Evolutionary conservation across 2,113 vertebrate genomes (phyloP).

Genomic region (Ictalurus punctatus): DNA sequence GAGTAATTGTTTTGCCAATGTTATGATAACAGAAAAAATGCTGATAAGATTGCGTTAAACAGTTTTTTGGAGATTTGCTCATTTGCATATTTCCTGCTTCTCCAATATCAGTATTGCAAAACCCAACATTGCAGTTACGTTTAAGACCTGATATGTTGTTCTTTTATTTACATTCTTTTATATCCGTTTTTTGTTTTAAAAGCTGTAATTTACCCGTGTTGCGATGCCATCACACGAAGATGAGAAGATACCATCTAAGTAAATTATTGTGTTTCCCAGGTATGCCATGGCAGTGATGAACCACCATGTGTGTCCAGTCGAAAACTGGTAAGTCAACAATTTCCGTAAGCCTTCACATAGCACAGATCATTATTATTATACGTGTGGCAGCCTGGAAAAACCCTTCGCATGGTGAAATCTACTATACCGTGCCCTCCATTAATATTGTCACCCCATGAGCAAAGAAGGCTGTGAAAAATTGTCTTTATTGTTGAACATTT

Average conservation of each 20-base stretch:
- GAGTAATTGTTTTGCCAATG: not conserved
- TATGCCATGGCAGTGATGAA: slow-evolving; percentile 96
- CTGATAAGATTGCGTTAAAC: too few relatives aligned
- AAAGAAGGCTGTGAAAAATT: too few relatives aligned
- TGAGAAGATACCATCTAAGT: not conserved
- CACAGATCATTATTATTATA: not conserved
- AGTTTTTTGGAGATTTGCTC: not conserved
- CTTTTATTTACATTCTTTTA: not conserved
- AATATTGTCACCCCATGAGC: too few relatives aligned
- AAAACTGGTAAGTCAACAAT: slow-evolving; percentile 83
- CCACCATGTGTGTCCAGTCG: slow-evolving; percentile 90
- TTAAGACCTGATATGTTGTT: not conserved
- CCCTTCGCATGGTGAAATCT: not conserved
- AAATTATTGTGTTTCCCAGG: slow-evolving; percentile 60
- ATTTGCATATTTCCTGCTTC: not conserved
- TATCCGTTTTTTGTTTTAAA: not conserved
- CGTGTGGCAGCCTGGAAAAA: not conserved
- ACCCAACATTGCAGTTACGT: not conserved
- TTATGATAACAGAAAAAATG: not conserved
- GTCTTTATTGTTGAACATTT: too few relatives aligned
- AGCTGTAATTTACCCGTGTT: not conserved
- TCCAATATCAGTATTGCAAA: not conserved
- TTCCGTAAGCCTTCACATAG: not conserved
- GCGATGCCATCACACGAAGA: not conserved
- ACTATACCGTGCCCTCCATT: too few relatives aligned